Evolutionary conservation across 2,113 vertebrate genomes (phyloP).

Genomic region (Hippocampus comes): DNA sequence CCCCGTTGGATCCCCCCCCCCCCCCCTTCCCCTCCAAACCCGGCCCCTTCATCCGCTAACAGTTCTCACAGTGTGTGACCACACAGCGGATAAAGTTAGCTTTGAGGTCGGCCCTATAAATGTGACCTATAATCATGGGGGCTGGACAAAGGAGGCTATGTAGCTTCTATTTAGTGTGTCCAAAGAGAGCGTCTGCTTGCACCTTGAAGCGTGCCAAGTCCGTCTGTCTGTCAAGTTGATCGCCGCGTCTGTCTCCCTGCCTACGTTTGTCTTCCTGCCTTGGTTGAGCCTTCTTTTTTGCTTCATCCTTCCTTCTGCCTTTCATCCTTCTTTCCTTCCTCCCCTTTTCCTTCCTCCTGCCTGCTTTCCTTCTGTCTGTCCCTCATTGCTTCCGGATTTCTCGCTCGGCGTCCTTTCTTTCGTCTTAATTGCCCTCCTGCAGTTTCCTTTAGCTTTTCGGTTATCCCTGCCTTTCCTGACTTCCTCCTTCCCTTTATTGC

Average conservation of each 20-base stretch:
- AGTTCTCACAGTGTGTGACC: not conserved
- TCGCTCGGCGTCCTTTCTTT: not conserved
- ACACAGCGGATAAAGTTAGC: slow-evolving; percentile 20
- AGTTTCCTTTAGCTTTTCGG: too few species aligned
- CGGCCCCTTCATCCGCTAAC: not conserved
- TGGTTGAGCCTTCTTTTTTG: slow-evolving; percentile 24
- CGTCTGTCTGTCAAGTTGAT: not conserved
- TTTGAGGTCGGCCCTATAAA: slow-evolving; percentile 37
- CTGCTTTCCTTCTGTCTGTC: not conserved
- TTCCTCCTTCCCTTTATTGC: not conserved
- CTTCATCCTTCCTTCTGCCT: slow-evolving; percentile 33
- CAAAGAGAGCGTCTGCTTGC: slow-evolving; percentile 46
- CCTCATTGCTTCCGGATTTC: not conserved
- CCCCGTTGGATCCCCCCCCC: not conserved
- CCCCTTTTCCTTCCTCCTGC: slow-evolving; percentile 1
- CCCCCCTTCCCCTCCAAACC: too few species aligned
- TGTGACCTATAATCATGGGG: slow-evolving; percentile 67
- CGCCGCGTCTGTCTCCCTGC: not conserved
- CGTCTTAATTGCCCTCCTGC: not conserved
- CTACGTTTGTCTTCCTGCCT: too few species aligned
- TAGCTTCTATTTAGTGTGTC: slow-evolving; percentile 65
- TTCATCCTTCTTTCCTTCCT: not conserved
- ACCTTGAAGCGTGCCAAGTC: slow-evolving; percentile 1
- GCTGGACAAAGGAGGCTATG: slow-evolving; percentile 49
- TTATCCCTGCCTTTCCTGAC: too few species aligned